Conservation (phyloP, 2,888 invertebrate species). For the Panzeria rudis region DNA sequence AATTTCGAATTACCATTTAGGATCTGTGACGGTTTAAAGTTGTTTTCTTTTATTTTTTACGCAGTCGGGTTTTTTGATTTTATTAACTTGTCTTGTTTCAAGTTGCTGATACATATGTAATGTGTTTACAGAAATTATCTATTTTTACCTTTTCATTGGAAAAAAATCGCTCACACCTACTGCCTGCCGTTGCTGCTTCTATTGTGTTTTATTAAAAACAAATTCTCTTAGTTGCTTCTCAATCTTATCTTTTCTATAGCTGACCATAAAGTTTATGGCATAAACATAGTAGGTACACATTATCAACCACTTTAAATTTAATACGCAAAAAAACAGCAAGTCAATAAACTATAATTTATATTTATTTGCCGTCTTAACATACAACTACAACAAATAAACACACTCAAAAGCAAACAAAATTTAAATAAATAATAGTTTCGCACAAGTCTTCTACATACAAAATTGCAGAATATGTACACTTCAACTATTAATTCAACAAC, state of each 20-base stretch:
- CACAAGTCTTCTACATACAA: not conserved
- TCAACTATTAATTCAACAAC: constrained; percentile 17
- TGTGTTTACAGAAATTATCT: too few species aligned
- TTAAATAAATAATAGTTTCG: not conserved
- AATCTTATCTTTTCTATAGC: not conserved
- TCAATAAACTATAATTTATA: constrained; percentile 1
- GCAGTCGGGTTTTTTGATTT: too few species aligned
- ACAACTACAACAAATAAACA: not conserved
- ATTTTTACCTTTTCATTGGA: too few species aligned
- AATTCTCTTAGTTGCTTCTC: not conserved
- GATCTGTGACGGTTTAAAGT: too few species aligned
- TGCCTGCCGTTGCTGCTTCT: not conserved
- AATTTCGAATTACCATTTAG: too few species aligned
- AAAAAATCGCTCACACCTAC: too few species aligned
- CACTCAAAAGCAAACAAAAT: not conserved
- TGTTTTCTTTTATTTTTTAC: too few species aligned
- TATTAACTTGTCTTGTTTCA: too few species aligned
- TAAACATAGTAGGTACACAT: too few species aligned
- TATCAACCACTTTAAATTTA: too few species aligned
- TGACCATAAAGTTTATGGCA: not conserved
- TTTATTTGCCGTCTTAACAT: not conserved
- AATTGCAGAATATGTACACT: constrained; percentile 26
- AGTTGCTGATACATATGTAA: too few species aligned
- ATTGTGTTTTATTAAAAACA: not conserved
- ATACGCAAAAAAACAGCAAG: not conserved